Conservation (phyloP, 2,113 vertebrate species). For the Xyrauchen texanus region DNA sequence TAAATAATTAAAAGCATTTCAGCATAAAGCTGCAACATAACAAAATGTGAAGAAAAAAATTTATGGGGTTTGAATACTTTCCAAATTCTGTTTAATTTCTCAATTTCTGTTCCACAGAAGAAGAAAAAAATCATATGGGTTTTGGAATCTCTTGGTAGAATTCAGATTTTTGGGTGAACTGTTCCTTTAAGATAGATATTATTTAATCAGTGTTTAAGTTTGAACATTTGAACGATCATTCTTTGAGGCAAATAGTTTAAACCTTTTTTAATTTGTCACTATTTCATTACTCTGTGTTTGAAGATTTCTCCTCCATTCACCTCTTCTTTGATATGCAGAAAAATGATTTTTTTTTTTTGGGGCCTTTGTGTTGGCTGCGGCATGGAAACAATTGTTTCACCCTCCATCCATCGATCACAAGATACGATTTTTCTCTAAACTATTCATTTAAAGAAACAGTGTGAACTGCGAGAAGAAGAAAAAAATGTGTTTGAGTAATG, state of each 20-base stretch:
- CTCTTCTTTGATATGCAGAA: not conserved
- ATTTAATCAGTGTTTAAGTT: not conserved
- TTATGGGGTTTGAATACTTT: no score
- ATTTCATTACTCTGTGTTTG: not conserved
- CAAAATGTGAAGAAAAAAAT: no score
- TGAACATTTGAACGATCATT: not conserved
- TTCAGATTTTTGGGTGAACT: not conserved
- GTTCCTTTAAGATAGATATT: not conserved
- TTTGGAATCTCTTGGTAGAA: no score
- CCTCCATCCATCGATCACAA: slow-evolving; percentile 65
- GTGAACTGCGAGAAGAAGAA: slow-evolving; percentile 57
- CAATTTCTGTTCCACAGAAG: no score
- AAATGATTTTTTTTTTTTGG: slow-evolving; percentile 62
- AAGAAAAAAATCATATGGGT: no score
- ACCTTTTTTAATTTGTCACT: not conserved
- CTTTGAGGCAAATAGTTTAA: not conserved
- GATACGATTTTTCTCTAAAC: slow-evolving; percentile 67
- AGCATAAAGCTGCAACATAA: no score
- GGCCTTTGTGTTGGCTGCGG: slow-evolving; percentile 59
- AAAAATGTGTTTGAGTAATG: slow-evolving; percentile 66
- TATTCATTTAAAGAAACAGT: slow-evolving; percentile 70
- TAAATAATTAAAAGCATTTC: no score
- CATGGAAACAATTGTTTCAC: slow-evolving; percentile 65
- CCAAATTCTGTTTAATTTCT: no score
- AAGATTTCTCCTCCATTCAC: not conserved